Evolutionary conservation across 2,113 vertebrate genomes (phyloP).

Genomic region (Elephantulus edwardii): DNA sequence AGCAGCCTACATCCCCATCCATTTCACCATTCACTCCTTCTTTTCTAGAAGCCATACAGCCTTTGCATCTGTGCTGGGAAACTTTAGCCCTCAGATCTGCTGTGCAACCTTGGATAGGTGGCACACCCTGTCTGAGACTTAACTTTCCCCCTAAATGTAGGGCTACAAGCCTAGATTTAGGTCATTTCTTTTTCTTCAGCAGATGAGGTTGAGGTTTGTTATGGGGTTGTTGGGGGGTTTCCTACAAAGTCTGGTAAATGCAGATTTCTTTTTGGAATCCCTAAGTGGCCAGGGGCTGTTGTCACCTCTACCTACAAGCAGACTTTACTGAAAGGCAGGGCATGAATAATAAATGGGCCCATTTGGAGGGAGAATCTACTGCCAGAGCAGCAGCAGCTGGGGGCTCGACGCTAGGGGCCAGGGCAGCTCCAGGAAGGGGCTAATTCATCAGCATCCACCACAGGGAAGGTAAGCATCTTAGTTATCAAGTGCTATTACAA

Average conservation of each 20-base stretch:
- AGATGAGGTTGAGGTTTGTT: too few species aligned
- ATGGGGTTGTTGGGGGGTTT: too few species aligned
- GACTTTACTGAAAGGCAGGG: neutral
- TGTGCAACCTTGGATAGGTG: neutral
- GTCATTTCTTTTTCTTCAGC: neutral
- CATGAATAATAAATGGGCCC: neutral
- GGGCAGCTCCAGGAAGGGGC: neutral
- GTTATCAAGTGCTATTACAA: neutral
- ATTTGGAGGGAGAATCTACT: neutral
- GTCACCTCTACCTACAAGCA: neutral
- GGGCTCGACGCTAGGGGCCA: neutral
- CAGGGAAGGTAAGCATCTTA: neutral
- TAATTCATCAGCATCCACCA: neutral
- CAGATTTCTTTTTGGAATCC: neutral
- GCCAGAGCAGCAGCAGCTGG: neutral
- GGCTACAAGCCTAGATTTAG: neutral
- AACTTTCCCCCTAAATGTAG: neutral
- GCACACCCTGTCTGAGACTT: neutral
- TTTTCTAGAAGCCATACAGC: neutral
- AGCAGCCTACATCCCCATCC: neutral
- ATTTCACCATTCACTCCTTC: neutral
- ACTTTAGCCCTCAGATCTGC: neutral
- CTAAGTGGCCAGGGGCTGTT: neutral
- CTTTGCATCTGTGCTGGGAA: neutral
- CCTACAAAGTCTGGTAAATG: neutral